phyloP scores from a whole-genome alignment of 2,113 vertebrate genomes.

The Galemys pyrenaicus region DNA sequence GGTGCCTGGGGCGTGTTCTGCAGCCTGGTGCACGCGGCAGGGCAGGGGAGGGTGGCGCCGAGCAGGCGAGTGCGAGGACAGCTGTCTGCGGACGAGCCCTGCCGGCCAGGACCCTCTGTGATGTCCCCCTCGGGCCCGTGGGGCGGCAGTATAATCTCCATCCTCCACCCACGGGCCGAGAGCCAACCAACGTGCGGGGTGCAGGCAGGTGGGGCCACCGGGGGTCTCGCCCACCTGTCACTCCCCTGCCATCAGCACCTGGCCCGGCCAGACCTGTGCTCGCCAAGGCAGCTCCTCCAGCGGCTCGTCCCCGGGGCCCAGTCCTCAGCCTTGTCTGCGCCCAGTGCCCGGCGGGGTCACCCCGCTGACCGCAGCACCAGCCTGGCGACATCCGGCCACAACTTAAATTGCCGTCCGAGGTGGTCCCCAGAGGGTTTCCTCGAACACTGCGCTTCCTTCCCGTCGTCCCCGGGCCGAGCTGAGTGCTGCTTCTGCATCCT shows the following conservation, averaged over 20 bases:
- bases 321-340: not conserved
- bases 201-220: not conserved
- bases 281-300: not conserved
- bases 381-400: not conserved
- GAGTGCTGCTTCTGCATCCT: not conserved
- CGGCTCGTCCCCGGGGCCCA: not conserved
- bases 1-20: not conserved
- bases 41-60: accelerated
- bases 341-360: no score
- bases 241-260: not conserved
- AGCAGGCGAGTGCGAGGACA: not conserved
- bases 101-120: not conserved
- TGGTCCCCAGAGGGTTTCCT: not conserved
- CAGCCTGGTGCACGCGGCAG: not conserved
- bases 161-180: not conserved
- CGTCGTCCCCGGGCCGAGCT: not conserved
- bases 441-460: not conserved
- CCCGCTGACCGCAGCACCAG: not conserved
- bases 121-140: not conserved
- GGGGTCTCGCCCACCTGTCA: not conserved
- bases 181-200: not conserved
- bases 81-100: not conserved
- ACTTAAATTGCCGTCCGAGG: not conserved
- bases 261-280: not conserved
- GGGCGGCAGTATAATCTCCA: not conserved